These are phyloP conservation scores for Corydoras sp. DNA, from an alignment of 2,113 vertebrate species.

Conservation along the genomic window DNA sequence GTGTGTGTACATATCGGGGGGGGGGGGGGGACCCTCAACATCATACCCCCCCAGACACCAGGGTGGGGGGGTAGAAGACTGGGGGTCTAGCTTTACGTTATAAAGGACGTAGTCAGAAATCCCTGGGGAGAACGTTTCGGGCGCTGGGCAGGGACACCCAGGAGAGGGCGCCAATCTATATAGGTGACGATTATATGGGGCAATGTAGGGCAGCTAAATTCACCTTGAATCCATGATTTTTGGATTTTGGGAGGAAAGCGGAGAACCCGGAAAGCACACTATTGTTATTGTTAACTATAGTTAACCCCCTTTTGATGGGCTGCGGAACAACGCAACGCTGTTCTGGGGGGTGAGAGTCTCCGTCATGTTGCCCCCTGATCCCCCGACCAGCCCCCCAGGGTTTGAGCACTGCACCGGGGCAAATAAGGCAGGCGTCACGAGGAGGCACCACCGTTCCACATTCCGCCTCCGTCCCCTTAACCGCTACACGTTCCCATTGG, in stretches of 20 bases:
- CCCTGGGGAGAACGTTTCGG: too few species aligned
- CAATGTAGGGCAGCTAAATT: too few species aligned
- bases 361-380: not conserved
- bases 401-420: slow-evolving; percentile 53
- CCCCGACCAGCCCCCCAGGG: slow-evolving; percentile 30
- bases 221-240: too few species aligned
- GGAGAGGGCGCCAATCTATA: too few species aligned
- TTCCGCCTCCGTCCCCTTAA: slow-evolving; percentile 66
- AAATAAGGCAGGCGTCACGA: slow-evolving; percentile 25
- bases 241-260: too few species aligned
- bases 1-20: slow-evolving; percentile 39
- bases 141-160: too few species aligned
- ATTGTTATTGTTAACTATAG: slow-evolving; percentile 72
- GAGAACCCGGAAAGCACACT: too few species aligned
- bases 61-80: too few species aligned
- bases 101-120: slow-evolving; percentile 1
- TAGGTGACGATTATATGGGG: too few species aligned
- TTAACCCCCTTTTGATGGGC: slow-evolving; percentile 62
- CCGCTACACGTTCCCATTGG: slow-evolving; percentile 59
- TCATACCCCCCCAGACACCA: slow-evolving; percentile 22
- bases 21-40: slow-evolving; percentile 56
- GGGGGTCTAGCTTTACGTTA: slow-evolving; percentile 1
- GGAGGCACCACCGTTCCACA: too few species aligned
- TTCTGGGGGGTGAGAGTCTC: too few species aligned
- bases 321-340: too few species aligned